Conservation (phyloP, 2,888 invertebrate genomes). For the Drosophila mettleri region DNA sequence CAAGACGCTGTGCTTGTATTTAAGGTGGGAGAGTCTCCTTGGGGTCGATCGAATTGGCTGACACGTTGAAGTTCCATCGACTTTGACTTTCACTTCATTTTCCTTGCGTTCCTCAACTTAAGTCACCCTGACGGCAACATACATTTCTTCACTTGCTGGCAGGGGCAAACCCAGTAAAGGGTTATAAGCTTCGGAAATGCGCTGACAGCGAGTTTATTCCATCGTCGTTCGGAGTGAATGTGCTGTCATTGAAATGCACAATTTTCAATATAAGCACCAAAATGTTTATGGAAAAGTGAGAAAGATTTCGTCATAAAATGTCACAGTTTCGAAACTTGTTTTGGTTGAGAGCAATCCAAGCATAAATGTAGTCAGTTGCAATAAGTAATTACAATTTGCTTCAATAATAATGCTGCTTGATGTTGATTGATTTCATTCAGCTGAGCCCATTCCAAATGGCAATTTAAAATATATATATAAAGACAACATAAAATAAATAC, state of each 20-base stretch:
- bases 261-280: conserved; percentile 23
- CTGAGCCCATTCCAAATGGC: too few species aligned
- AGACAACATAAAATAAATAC: too few species aligned
- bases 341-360: conserved; percentile 5
- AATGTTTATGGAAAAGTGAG: conserved; percentile 6
- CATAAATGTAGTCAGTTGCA: neutral
- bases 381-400: neutral
- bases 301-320: conserved; percentile 14
- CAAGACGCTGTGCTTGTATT: conserved; percentile 24
- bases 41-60: conserved; percentile 55
- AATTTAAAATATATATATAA: too few species aligned
- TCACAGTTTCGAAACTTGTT: conserved; percentile 1
- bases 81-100: conserved; percentile 45
- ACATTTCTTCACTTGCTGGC: neutral
- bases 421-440: too few species aligned
- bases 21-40: neutral
- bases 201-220: conserved; percentile 56
- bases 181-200: conserved; percentile 21
- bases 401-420: neutral
- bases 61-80: conserved; percentile 63
- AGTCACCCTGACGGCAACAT: conserved; percentile 45
- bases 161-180: conserved; percentile 4
- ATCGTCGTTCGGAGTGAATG: conserved; percentile 8
- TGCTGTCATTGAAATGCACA: conserved; percentile 27
- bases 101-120: conserved; percentile 14